Base-by-base conservation (phyloP, 2,113 vertebrate species). In the Egretta garzetta region DNA sequence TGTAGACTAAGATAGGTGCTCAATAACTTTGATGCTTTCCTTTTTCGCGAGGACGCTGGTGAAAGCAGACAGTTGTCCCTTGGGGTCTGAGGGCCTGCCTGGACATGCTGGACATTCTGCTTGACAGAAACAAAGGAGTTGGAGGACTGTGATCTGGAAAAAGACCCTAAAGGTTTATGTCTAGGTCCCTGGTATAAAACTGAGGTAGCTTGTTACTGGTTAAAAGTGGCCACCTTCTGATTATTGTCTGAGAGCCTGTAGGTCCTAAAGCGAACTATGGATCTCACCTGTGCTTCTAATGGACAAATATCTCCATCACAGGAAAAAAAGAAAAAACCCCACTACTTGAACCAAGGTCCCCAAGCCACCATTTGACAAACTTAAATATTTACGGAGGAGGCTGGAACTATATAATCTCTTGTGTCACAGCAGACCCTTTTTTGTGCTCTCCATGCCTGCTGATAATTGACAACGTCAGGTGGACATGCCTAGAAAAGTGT, bases 241-340 rank as follows among this genome's bases (percentile, higher is more conserved):
- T 72, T 52, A 59, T 15, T 62, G 6, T 62, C 74, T 77, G 63
- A 94, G n/a, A 89, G 33, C 10, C 43, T 74, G 20, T 21, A 55
- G 41, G 35, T 81, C 56, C 26, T 63, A 71, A 52, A 79, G 47
- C 10, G n/a, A 74, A 41, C 43, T 52, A 15, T 0, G 8, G 16
- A 13, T 68, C 26, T 67, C 47, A 67, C 18, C 4, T 66, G 12
- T 91, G 32, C 50, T 92, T 90, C 67, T 41, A 33, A 37, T 35
- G 20, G 45, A n/a, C 19, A 56, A 91, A 18, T 35, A 24, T 13
- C 32, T 81, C 28, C 19, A 49, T 15, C 43, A 60, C 5, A 85
- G 53, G 26, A 73, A 56, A 45, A 86, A 66, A 53, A 0, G 0
- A 23, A 35, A 49, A 76, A 47, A 2, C 0, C 1, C 10, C 33